Conservation (phyloP, 2,888 invertebrate species). For the Troilus luridus region DNA sequence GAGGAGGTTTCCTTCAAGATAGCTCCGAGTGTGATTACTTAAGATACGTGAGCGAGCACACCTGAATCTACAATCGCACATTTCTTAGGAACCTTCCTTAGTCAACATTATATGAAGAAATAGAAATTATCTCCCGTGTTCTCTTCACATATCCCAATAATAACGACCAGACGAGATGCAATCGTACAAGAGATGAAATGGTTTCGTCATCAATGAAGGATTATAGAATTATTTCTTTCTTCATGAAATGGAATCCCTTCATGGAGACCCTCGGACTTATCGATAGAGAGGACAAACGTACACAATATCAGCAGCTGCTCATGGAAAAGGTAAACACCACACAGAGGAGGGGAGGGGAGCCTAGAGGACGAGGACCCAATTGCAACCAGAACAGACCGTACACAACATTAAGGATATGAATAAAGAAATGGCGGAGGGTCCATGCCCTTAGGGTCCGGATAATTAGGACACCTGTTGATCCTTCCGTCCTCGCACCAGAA, state of each 20-base stretch:
- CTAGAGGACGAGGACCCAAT: not conserved
- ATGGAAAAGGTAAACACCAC: conserved; percentile 39
- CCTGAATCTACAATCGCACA: conserved; percentile 29
- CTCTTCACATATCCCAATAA: not conserved
- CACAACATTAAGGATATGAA: conserved; percentile 29
- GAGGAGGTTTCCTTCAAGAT: conserved; percentile 1
- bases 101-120: not conserved
- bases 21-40: not conserved
- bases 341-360: not conserved
- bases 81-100: not conserved
- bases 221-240: not conserved
- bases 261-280: not conserved
- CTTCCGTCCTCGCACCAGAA: not conserved
- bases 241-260: not conserved
- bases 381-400: not conserved
- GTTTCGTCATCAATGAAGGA: not conserved
- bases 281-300: not conserved
- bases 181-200: not conserved
- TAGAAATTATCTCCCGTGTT: not conserved
- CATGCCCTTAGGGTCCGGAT: not conserved
- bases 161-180: not conserved
- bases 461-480: conserved; percentile 30
- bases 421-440: conserved; percentile 34
- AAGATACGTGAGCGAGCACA: conserved; percentile 18
- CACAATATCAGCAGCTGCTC: conserved; percentile 17